Conservation (phyloP, 37 sponge, comb jelly and placozoan species). For the Axinella damicornis region DNA sequence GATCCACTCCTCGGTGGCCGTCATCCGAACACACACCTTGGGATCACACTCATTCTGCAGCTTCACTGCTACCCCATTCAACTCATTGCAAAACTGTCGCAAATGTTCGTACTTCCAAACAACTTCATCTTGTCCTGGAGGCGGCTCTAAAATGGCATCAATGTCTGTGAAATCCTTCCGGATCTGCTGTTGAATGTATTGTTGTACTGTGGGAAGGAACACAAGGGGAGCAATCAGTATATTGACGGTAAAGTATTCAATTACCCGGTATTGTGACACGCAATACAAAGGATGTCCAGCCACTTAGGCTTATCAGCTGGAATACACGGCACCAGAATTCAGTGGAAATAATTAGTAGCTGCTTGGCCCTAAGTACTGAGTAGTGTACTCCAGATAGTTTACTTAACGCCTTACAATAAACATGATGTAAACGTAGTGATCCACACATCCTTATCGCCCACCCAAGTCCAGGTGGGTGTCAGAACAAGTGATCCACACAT, state of each 20-base stretch:
- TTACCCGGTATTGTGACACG: no score
- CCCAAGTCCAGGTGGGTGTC: no score
- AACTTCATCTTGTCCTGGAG: constrained; percentile 80
- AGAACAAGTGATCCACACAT: no score
- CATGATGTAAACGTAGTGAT: no score
- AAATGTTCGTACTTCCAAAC: constrained; percentile 99
- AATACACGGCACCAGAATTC: background rate
- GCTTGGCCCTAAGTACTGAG: no score
- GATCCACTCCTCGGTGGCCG: constrained; percentile 95
- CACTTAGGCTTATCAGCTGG: background rate
- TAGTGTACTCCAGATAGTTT: no score
- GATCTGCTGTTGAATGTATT: constrained; percentile 91
- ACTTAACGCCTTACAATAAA: no score
- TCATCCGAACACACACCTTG: constrained; percentile 90
- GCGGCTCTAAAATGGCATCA: constrained; percentile 83
- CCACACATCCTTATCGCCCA: no score
- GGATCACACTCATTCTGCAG: constrained; percentile 86
- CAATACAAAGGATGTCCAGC: background rate
- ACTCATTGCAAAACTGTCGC: constrained; percentile 92
- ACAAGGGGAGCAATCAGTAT: background rate
- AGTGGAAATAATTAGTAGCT: no score
- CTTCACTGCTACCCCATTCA: constrained; percentile 91
- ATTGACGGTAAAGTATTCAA: no score
- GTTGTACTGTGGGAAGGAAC: constrained; percentile 48
- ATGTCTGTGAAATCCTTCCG: constrained; percentile 78